Percentiles rank a stretch among this genome's conserved stretches.
Evolutionary conservation across 2,888 invertebrate species (phyloP).

Genomic region (Aspidapion aeneum): DNA sequence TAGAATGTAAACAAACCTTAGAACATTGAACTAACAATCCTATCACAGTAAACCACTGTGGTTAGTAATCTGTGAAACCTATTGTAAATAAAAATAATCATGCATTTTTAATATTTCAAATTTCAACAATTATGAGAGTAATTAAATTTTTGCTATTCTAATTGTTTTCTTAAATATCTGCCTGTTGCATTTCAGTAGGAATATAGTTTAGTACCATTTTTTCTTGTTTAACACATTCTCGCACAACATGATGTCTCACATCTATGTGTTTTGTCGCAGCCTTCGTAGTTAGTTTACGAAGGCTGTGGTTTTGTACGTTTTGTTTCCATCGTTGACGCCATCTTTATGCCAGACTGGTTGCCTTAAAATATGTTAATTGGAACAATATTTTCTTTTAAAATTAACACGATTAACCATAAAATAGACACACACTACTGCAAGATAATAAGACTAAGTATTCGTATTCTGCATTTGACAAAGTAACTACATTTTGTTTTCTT

Average conservation of each 20-base stretch:
- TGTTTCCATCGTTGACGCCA: constrained; percentile 24
- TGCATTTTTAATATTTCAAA: too few relatives aligned
- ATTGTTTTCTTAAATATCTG: constrained; percentile 18
- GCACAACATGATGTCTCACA: constrained; percentile 18
- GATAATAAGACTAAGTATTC: constrained; percentile 15
- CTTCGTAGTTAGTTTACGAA: too few relatives aligned
- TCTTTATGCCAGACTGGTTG: constrained; percentile 22
- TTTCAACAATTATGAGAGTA: neutral
- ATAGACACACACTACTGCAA: constrained; percentile 12
- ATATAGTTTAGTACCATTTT: constrained; percentile 13
- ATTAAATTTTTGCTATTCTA: neutral
- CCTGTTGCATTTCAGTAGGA: constrained; percentile 11
- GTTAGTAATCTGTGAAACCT: too few relatives aligned
- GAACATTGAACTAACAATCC: too few relatives aligned
- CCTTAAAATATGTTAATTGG: constrained; percentile 15
- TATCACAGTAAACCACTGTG: too few relatives aligned
- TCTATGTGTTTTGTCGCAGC: constrained; percentile 25
- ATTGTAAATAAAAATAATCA: too few relatives aligned
- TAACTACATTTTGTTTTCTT: constrained; percentile 23
- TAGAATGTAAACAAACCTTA: too few relatives aligned
- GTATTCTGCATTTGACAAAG: constrained; percentile 19
- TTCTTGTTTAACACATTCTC: constrained; percentile 12
- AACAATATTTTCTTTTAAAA: constrained; percentile 10
- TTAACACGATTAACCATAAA: constrained; percentile 13
- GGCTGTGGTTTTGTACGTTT: too few relatives aligned